Evolutionary conservation across 2,888 invertebrate genomes (phyloP), one percentile per base, ranked within the genome.

Genomic region (Eupithecia pulchellata): DNA sequence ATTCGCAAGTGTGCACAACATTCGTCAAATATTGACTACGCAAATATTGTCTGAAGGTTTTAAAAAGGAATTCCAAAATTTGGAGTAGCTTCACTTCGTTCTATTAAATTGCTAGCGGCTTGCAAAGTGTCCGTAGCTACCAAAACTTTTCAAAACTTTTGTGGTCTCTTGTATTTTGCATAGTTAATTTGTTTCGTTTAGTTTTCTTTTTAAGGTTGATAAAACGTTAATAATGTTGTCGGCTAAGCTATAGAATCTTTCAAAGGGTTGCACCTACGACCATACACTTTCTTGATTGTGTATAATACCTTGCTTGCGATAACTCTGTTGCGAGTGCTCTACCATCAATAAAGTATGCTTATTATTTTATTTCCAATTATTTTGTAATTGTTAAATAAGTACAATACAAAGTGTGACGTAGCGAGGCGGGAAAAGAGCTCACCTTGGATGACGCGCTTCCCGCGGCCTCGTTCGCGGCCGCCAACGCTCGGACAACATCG

Each of bases 381-480:
- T 83, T 80, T 81, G 79, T 79, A 80, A 83, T 84, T 83, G 80
- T 60, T 79, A 47, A 83, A 84, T 76, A 84, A 84, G 84, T 60
- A 88, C 87, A 89, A 88, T 87, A 86, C 86, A 87, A 86, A 85
- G 32, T 61, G 86, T 90, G 89, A 89, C 90, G 90, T 82, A 82
- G 87, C 82, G 83, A 86, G 90, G 91, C 92, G 91, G 92, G 91
- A 91, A 92, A 91, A 89, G 88, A 90, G 81, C 81, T 91, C 86
- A 89, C 93, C 93, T 93, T 92, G 92, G 78, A 80, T 91, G 91
- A 91, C 91, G 90, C 84, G 90, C 86, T 92, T 91, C 91, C 92
- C 91, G 88, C 84, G 92, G 84, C 93, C 93, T 93, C 93, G 92
- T 86, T 87, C 79, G 89, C 90, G 93, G 92, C 92, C 92, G 93